Evolutionary conservation across 1,140 invertebrate genomes (phyloP).

Genomic region (Bombus superbus): DNA sequence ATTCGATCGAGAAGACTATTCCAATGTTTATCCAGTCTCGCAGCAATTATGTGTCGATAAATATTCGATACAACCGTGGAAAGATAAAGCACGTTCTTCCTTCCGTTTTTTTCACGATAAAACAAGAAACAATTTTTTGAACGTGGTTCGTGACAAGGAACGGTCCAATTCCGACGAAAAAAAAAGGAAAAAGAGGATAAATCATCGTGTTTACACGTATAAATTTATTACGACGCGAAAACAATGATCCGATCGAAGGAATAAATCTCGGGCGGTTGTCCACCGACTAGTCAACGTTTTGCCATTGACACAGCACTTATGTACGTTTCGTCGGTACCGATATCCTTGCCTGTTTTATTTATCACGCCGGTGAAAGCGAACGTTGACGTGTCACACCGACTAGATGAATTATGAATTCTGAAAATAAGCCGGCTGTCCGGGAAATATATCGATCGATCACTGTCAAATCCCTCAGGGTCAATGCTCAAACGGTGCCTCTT

Average conservation of each 20-base stretch:
- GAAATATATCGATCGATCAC: conserved; percentile 64
- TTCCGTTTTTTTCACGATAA: background rate
- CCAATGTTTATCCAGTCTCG: background rate
- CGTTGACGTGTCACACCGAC: conserved; percentile 37
- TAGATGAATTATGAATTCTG: conserved; percentile 65
- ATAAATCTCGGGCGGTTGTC: conserved; percentile 41
- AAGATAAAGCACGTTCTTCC: background rate
- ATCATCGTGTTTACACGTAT: conserved; percentile 4
- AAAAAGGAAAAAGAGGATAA: background rate
- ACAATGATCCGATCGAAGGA: conserved; percentile 43
- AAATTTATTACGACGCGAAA: conserved; percentile 38
- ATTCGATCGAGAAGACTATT: background rate
- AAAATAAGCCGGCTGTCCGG: conserved; percentile 55
- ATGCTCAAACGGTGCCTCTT: conserved; percentile 36
- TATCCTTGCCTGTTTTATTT: conserved; percentile 53
- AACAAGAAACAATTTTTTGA: background rate
- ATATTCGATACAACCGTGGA: background rate
- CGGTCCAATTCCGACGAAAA: background rate
- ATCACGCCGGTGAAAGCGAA: conserved; percentile 54
- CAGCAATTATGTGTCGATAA: background rate
- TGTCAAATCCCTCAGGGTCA: conserved; percentile 58
- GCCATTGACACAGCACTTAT: conserved; percentile 41
- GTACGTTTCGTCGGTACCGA: conserved; percentile 16
- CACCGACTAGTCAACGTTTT: conserved; percentile 30
- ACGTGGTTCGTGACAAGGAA: background rate